Percentiles rank a stretch among this genome's conserved stretches.
phyloP scores from a whole-genome alignment of 2,888 invertebrate genomes.

The Drosophila colorata region DNA sequence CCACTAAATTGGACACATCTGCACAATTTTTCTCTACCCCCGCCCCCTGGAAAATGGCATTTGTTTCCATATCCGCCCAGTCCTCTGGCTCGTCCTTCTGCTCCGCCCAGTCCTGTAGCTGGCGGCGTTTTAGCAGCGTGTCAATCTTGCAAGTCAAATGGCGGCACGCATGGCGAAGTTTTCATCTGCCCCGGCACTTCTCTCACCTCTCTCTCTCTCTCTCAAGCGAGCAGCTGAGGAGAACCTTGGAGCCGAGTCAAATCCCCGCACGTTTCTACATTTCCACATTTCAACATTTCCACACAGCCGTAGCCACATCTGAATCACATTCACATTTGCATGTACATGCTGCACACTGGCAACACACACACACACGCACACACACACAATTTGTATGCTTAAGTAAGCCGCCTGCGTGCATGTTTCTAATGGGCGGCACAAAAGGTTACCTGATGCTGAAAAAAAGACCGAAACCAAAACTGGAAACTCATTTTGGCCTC shows the following conservation, averaged over 20 bases:
- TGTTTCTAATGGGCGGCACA: slow-evolving; percentile 79
- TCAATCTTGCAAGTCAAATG: slow-evolving; percentile 77
- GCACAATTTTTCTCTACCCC: slow-evolving; percentile 55
- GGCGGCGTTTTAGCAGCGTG: slow-evolving; percentile 72
- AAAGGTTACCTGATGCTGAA: slow-evolving; percentile 78
- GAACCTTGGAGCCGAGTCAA: slow-evolving; percentile 48
- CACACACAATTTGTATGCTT: slow-evolving; percentile 64
- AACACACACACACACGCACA: slow-evolving; percentile 19
- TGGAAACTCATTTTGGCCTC: slow-evolving; percentile 76
- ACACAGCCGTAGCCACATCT: slow-evolving; percentile 40
- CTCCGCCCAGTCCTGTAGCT: slow-evolving; percentile 24
- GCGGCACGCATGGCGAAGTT: slow-evolving; percentile 77
- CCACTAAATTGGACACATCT: slow-evolving; percentile 79
- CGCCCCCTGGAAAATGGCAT: slow-evolving; percentile 30
- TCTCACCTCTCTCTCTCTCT: neutral
- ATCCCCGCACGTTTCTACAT: slow-evolving; percentile 77
- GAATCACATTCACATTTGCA: slow-evolving; percentile 70
- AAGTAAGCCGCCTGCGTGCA: slow-evolving; percentile 78
- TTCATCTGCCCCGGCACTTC: slow-evolving; percentile 29
- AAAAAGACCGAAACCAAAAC: slow-evolving; percentile 55
- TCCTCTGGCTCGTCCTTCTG: slow-evolving; percentile 21
- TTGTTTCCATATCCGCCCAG: slow-evolving; percentile 34
- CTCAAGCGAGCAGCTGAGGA: neutral
- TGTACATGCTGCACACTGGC: slow-evolving; percentile 25
- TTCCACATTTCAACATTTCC: slow-evolving; percentile 63